Evolutionary conservation across 2,797 vertebrate species (phyloP), one percentile per base, ranked within the genome.

Genomic region (Lepilemur septentrionalis): DNA sequence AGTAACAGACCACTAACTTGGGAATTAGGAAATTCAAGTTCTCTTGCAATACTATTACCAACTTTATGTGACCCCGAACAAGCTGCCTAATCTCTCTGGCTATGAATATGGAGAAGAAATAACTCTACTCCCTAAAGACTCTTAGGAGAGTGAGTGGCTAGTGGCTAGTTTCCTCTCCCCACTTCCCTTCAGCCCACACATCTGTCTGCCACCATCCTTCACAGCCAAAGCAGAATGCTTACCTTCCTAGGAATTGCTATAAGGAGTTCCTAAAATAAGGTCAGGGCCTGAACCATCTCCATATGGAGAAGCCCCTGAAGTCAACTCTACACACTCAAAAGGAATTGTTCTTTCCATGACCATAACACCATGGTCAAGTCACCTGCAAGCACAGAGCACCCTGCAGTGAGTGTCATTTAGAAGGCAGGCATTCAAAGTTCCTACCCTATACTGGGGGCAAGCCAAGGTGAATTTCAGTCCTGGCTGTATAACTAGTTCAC

Each of bases 161-260:
- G 18, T 85, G 55, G 55, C 57, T 93, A 59, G 30, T 78, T 32
- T 87, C 32, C 5, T 92, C 65, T 90, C 41, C 18, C 79, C 59
- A 65, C 5, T 25, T 82, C 28, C 13, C n/a, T 85, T 92, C 67
- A 82, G 65, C 8, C 30, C 38, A 91, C n/a, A 70, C 25, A 85
- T 92, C 52, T 86, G 25, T 50, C 46, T 80, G 92, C 61, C 4
- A 94, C 63, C 30, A 83, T 11, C 35, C 65, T 87, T 90, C 41
- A 52, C 3, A 93, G 61, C 6, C 78, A 92, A 92, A 89, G 61
- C 43, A 96, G 48, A 96, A 92, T 22, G 85, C 18, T 90, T 69
- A 95, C 52, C n/a, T 95, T 78, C 84, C 92, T 86, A 35, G 55
- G n/a, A 96, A 88, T 57, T 59, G 17, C 35, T 94, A 88, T 7